Evolutionary conservation across 2,113 vertebrate genomes (phyloP).

Genomic region (Datnioides undecimradiatus): DNA sequence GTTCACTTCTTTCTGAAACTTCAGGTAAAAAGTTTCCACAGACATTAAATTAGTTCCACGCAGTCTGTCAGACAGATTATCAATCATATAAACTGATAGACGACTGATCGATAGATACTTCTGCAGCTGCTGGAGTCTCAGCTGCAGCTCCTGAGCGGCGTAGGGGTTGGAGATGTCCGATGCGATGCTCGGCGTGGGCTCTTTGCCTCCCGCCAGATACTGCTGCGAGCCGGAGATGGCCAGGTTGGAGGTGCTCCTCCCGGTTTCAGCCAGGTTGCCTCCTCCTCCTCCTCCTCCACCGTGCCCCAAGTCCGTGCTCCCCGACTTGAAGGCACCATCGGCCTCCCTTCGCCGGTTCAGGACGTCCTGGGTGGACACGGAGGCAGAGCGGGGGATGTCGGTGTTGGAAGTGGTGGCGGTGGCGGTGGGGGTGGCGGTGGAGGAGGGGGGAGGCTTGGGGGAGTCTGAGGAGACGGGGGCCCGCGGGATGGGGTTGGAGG

Average conservation of each 20-base stretch:
- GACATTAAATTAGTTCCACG: too few relatives aligned
- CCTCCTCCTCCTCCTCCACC: conserved; percentile 33
- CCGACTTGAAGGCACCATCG: conserved; percentile 37
- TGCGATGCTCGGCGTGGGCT: conserved; percentile 96
- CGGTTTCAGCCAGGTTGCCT: conserved; percentile 73
- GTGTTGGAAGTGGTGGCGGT: background rate
- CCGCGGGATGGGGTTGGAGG: conserved; percentile 4
- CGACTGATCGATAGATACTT: conserved; percentile 84
- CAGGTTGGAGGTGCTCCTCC: conserved; percentile 88
- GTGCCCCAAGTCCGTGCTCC: conserved; percentile 65
- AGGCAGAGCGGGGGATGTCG: conserved; percentile 22
- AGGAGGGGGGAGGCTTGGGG: conserved; percentile 17
- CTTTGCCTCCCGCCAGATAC: conserved; percentile 86
- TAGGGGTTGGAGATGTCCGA: conserved; percentile 95
- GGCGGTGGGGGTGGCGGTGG: conserved; percentile 12
- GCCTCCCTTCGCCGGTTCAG: conserved; percentile 49
- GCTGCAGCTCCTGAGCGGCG: conserved; percentile 93
- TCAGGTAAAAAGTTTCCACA: too few relatives aligned
- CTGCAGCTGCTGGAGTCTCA: conserved; percentile 90
- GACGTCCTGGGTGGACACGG: conserved; percentile 58
- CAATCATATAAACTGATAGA: background rate
- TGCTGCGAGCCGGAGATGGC: conserved; percentile 87
- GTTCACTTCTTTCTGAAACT: too few relatives aligned
- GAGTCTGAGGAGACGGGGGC: conserved; percentile 49
- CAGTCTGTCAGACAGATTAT: background rate